Base-by-base conservation (phyloP, 2,888 invertebrate species). In the Eustalomyia histrio region DNA sequence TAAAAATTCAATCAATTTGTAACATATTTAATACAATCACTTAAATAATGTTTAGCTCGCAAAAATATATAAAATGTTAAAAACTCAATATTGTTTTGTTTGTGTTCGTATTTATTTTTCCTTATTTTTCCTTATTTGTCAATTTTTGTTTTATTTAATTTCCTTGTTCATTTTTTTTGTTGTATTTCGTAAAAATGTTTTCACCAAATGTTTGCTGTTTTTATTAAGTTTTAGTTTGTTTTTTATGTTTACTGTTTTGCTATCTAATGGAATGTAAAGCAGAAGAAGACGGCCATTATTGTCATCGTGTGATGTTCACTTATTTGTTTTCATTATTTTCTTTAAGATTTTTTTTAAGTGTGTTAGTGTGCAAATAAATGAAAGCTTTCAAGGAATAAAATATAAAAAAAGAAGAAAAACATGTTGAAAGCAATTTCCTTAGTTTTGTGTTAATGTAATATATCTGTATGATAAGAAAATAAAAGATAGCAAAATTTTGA, bases 71-170 rank as follows among this genome's bases (percentile, higher is more conserved):
- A 6, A 29, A 29, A 29, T 29, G 7, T 4, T 29, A 29, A 6
- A 21, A 29, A 29, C 29, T 29, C 29, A 4, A 29, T 4, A 6
- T 29, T 29, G 4, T 29, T n/a, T 29, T 29, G 29, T 29, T 71
- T 29, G 24, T 47, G 17, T 18, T 58, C 60, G 53, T 53, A 18
- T 60, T 63, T 72, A 9, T 57, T 43, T 17, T 9, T 50, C n/a
- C 43, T n/a, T 47, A 33, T 63, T 73, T 53, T 58, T 67, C 39
- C 74, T 74, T 78, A 71, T 81, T 78, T 81, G 81, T 81, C 81
- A 74, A 63, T 61, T 76, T 78, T 74, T 78, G 67, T 74, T 81
- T 74, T 78, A 81, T 81, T 75, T 81, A 78, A 81, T 81, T 81
- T 81, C 81, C 81, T 74, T 81, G 71, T 71, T 74, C 35, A 24